phyloP scores from a whole-genome alignment of 2,888 invertebrate species.

The Epinotia bilunana region DNA sequence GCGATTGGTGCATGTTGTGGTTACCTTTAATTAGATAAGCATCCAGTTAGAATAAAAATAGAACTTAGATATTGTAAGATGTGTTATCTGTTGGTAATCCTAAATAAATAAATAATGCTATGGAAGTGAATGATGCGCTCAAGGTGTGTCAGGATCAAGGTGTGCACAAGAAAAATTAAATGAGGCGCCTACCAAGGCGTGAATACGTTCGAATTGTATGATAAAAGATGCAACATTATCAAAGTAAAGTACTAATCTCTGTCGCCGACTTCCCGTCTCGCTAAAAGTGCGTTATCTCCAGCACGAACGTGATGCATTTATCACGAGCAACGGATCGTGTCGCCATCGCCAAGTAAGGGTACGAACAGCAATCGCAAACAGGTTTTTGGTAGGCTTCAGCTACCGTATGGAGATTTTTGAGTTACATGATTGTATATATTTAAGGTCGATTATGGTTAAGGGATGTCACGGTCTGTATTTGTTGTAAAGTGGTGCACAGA shows the following conservation, averaged over 20 bases:
- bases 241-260: constrained; percentile 30
- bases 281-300: constrained; percentile 39
- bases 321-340: constrained; percentile 33
- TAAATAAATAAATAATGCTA: no score
- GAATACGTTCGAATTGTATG: neutral
- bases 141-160: neutral
- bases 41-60: no score
- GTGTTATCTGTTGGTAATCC: no score
- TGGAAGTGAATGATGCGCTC: neutral
- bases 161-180: neutral
- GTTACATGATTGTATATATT: constrained; percentile 45
- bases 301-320: constrained; percentile 36
- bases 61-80: no score
- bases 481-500: neutral
- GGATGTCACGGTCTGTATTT: neutral
- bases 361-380: constrained; percentile 39
- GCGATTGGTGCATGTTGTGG: no score
- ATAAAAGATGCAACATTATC: constrained; percentile 1
- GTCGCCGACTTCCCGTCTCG: constrained; percentile 31
- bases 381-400: constrained; percentile 40
- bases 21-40: no score
- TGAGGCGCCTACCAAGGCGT: neutral
- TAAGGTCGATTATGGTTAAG: constrained; percentile 14
- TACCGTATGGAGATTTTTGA: constrained; percentile 31
- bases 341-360: constrained; percentile 38